Base-by-base conservation (phyloP, 2,888 invertebrate species). In the Leptarthrus brevirostris region DNA sequence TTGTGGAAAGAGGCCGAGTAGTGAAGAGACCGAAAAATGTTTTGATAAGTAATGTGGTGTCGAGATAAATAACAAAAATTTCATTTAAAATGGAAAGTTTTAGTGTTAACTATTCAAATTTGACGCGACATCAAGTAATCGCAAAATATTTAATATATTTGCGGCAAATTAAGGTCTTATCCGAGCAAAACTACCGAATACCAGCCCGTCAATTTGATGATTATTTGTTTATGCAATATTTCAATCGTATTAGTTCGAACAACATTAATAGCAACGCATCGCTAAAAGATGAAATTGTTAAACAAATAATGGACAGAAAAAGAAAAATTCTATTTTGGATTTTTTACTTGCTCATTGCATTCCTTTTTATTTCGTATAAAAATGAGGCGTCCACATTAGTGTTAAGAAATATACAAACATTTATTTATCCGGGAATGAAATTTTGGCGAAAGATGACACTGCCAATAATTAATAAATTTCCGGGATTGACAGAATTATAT, bases 391-490 rank as follows among this genome's bases (percentile, higher is more conserved):
- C 91, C 76, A 90, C 89, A 81, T 87, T 89, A 78, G 84, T 92
- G 77, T 85, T 92, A 78, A 88, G 92, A 82, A 91, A 92, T 84
- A 86, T 93, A 22, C 93, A 94, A 83, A 91, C 92, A 74, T 90
- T 90, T 79, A 93, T 95, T 78, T 93, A 95, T 86, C 94, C 94
- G 8, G 91, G 91, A 10, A 88, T 95, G 84, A 90, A 91, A 79
- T 82, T 91, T 26, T 86, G 94, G 80, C 87, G 95, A 73, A 89
- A 90, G 79, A 80, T 92, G 77, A 90, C 93, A 61, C 88, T 95
- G 79, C 94, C 95, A n/a, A 81, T 95, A 34, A 89, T 94, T 77
- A 88, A 89, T 75, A 84, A 87, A 71, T 93, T 92, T 85, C 93
- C 94, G 80, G 91, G 94, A 40, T 81, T 89, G 83, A 79, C 86